Evolutionary conservation across 2,888 invertebrate species (phyloP), one percentile per base, ranked within the genome.

Genomic region (Phyllotreta striolata): DNA sequence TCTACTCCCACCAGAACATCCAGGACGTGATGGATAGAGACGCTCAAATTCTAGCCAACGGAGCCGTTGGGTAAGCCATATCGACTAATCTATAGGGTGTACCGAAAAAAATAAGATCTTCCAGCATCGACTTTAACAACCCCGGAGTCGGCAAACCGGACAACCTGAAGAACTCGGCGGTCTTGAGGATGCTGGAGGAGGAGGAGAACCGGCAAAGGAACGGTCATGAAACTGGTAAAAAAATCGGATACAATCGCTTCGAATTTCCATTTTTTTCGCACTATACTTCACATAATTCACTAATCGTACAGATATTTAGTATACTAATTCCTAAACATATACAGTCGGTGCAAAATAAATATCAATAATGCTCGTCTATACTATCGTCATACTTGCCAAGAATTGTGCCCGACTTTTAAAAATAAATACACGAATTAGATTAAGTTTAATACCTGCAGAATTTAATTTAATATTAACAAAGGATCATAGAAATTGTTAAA

Each of bases 161-260:
- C 55, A 93, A 93, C 82, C 85, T 93, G 76, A 91, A 92, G 77
- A 92, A 93, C 82, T 93, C 93, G 54, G 92, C 92, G 52, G 93
- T 93, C 60, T 84, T 93, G 73, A 87, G 90, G 70, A 92, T 93
- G 89, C 85, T 93, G 66, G 92, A 93, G 78, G 93, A 93, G 80
- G 92, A 93, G 80, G 92, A 93, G 79, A 83, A 85, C 72, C 85
- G 88, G 74, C 88, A 87, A 79, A 84, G 87, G 72, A 85, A 84
- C 77, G 88, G 87, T 75, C 84, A 85, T 79, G 86, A 86, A 73
- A 82, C 83, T 77, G 87, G 91, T 89, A 78, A 86, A 10, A 62
- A 51, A 60, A 6, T 39, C 24, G 2, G 3, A 38, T 8, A 43
- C 14, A 1, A 24, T 52, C n/a, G 51, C 39, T 59, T 60, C 6